These are phyloP conservation scores for Calcarius lapponicus DNA, from an alignment of 2,797 vertebrate species.

Conservation along the genomic window DNA sequence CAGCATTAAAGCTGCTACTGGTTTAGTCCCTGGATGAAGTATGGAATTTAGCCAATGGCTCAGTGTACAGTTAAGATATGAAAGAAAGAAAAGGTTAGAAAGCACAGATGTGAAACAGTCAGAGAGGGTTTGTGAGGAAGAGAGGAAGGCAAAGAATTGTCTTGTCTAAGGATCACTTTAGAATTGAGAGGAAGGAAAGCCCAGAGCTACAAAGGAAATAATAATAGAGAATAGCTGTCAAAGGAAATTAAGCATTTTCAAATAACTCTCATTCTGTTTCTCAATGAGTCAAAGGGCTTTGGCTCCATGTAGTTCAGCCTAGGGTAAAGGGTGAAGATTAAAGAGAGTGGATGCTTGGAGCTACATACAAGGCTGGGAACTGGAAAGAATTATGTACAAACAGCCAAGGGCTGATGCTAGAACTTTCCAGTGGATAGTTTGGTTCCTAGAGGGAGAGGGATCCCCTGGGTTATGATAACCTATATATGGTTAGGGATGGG, in stretches of 20 bases:
- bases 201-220: not conserved
- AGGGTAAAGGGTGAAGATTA: not conserved
- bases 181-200: not conserved
- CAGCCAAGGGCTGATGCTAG: not conserved
- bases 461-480: not conserved
- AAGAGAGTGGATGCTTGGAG: not conserved
- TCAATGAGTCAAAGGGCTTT: not conserved
- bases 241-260: not conserved
- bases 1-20: not conserved
- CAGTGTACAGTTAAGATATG: not conserved
- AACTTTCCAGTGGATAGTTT: not conserved
- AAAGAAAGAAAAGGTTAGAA: not conserved
- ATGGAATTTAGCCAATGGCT: not conserved
- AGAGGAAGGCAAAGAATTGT: not conserved
- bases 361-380: not conserved
- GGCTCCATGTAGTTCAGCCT: not conserved
- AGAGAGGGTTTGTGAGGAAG: not conserved
- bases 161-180: not conserved
- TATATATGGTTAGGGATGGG: not conserved
- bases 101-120: not conserved
- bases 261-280: not conserved
- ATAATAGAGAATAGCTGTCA: not conserved
- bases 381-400: not conserved
- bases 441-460: not conserved
- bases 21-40: not conserved